Evolutionary conservation across 2,888 invertebrate genomes (phyloP).

Genomic region (Ennomos erosarius): DNA sequence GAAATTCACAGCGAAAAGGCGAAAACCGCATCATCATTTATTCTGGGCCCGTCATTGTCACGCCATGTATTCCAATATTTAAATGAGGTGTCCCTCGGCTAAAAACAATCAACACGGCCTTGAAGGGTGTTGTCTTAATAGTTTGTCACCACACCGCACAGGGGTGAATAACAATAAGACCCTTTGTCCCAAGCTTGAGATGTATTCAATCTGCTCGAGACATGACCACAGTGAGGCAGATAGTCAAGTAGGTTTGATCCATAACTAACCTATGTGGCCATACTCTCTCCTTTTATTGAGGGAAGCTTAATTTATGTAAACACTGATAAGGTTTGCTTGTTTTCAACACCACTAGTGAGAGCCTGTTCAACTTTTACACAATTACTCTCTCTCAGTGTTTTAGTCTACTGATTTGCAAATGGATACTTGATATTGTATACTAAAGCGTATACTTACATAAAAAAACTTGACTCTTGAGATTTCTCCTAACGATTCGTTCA

Average conservation of each 20-base stretch:
- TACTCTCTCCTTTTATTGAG: too few species aligned
- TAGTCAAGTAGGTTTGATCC: background rate
- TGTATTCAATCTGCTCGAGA: slow-evolving; percentile 78
- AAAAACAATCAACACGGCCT: slow-evolving; percentile 62
- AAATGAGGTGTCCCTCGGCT: slow-evolving; percentile 53
- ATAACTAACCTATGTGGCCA: background rate
- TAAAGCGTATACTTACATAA: too few species aligned
- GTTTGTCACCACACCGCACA: slow-evolving; percentile 69
- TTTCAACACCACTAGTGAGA: too few species aligned
- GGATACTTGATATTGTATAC: too few species aligned
- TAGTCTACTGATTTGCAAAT: too few species aligned
- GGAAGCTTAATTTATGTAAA: too few species aligned
- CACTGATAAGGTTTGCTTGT: too few species aligned
- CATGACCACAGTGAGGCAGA: slow-evolving; percentile 39
- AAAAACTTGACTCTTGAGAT: too few species aligned
- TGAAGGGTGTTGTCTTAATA: slow-evolving; percentile 69
- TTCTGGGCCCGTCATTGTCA: slow-evolving; percentile 30
- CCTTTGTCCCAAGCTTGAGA: slow-evolving; percentile 72
- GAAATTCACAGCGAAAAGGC: slow-evolving; percentile 1
- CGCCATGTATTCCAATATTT: slow-evolving; percentile 36
- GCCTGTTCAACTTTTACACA: too few species aligned
- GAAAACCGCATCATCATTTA: slow-evolving; percentile 19
- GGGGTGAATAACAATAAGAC: slow-evolving; percentile 83
- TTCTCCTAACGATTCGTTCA: too few species aligned
- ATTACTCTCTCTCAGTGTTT: too few species aligned